Evolutionary conservation across 2,888 invertebrate genomes (phyloP), one percentile per base, ranked within the genome.

Genomic region (Lasioglossum pauxillum): DNA sequence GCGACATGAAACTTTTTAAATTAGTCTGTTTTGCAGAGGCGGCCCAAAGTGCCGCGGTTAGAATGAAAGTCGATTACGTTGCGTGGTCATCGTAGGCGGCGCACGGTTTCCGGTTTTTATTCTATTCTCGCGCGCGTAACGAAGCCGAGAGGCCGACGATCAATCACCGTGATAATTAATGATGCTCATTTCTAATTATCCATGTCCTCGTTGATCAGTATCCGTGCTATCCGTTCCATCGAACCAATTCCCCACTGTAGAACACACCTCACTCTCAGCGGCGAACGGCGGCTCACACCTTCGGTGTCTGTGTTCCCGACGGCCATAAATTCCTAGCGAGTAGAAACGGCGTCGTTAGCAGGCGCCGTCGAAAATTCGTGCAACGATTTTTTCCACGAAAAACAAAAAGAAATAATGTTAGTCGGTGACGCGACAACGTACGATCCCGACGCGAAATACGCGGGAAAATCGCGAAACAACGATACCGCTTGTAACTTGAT

Each of bases 101-200:
- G 57, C 35, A 67, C 73, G 79, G 80, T 80, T 85, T 73, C 85
- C 85, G 75, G 41, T 84, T 75, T 75, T 80, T 75, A 75, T 85
- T 80, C 75, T 19, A 41, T 38, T 23, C 69, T 38, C 38, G 14
- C 4, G 8, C 12, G 12, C 23, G 72, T 5, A n/a, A 53, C 79
- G 75, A 8, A 41, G 49, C 79, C 46, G 73, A 67, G 67, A 67
- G n/a, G 38, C 38, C 71, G 57, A 60, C 79, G 23, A 83, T 87
- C 87, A 49, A 87, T 87, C 82, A 75, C 41, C 7, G 19, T 23
- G 75, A 76, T 87, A 87, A 87, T 87, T 87, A 87, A 86, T 75
- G 87, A 83, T 81, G 79, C 80, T 64, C 78, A 64, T 86, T 86
- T 74, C 90, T 89, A 90, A 89, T 89, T 90, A 89, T 88, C 78